phyloP scores from a whole-genome alignment of 2,797 vertebrate species.

The Neostethus bicornis region DNA sequence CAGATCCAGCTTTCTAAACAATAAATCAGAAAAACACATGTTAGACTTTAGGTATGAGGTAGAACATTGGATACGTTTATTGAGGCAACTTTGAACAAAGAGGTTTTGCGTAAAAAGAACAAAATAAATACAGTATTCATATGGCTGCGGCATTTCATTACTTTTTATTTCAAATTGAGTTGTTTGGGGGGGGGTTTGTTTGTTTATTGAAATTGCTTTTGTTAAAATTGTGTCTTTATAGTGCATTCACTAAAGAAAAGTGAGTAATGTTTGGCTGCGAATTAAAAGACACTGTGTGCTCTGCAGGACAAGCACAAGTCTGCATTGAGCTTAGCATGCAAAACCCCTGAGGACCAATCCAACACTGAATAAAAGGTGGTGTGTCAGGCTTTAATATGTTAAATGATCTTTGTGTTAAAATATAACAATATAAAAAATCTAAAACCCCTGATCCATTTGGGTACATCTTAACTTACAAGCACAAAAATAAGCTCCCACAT shows the following conservation, averaged over 20 bases:
- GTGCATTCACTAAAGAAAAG: neutral
- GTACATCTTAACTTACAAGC: neutral
- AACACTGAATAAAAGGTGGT: neutral
- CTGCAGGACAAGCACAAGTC: neutral
- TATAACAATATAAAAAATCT: neutral
- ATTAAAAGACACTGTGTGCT: neutral
- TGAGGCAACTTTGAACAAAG: neutral
- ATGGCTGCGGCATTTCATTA: neutral
- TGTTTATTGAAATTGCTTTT: neutral
- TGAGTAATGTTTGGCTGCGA: neutral
- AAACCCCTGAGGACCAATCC: neutral
- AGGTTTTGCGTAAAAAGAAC: neutral
- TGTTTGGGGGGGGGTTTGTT: too few species aligned
- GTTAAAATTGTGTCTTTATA: neutral
- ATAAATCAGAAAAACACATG: constrained; percentile 1
- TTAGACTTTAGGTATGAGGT: neutral
- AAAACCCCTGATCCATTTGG: neutral
- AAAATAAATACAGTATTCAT: neutral
- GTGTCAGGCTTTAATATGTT: neutral
- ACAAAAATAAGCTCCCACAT: constrained; percentile 4
- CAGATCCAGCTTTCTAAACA: neutral
- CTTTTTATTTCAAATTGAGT: too few species aligned
- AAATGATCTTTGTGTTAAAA: neutral
- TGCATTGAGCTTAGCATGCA: neutral
- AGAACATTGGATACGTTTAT: neutral